These are phyloP conservation scores for Pristionchus entomophagus DNA, from an alignment of 2,888 invertebrate species.

Conservation along the genomic window DNA sequence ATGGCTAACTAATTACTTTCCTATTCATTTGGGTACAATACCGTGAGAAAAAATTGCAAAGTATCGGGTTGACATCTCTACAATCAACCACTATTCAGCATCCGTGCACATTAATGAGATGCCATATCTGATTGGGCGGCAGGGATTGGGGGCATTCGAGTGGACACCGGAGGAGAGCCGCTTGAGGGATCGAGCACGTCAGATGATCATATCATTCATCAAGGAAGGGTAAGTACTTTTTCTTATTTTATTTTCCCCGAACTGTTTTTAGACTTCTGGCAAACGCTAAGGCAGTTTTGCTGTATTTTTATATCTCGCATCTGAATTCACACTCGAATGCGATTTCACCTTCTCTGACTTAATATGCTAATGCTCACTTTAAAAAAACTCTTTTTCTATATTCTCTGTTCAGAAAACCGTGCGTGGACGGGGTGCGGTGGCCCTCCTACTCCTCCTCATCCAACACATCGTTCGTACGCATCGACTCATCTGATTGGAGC, in stretches of 20 bases:
- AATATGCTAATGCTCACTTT: too few relatives aligned
- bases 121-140: constrained; percentile 57
- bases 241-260: neutral
- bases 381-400: too few relatives aligned
- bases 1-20: too few relatives aligned
- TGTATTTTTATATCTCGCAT: too few relatives aligned
- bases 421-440: constrained; percentile 26
- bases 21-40: too few relatives aligned
- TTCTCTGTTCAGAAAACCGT: neutral
- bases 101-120: constrained; percentile 59
- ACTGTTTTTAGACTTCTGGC: too few relatives aligned
- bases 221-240: constrained; percentile 54
- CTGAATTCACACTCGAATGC: too few relatives aligned
- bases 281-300: too few relatives aligned
- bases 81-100: too few relatives aligned
- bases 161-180: constrained; percentile 47
- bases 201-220: constrained; percentile 52
- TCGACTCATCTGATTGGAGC: constrained; percentile 21
- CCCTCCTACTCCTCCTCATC: neutral
- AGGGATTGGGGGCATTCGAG: constrained; percentile 50
- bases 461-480: neutral
- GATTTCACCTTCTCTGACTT: too few relatives aligned
- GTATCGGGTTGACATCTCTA: too few relatives aligned
- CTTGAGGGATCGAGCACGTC: constrained; percentile 45
- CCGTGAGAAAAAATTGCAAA: too few relatives aligned